These are phyloP conservation scores for Sialia sialis DNA, from an alignment of 2,113 vertebrate species.

Conservation along the genomic window DNA sequence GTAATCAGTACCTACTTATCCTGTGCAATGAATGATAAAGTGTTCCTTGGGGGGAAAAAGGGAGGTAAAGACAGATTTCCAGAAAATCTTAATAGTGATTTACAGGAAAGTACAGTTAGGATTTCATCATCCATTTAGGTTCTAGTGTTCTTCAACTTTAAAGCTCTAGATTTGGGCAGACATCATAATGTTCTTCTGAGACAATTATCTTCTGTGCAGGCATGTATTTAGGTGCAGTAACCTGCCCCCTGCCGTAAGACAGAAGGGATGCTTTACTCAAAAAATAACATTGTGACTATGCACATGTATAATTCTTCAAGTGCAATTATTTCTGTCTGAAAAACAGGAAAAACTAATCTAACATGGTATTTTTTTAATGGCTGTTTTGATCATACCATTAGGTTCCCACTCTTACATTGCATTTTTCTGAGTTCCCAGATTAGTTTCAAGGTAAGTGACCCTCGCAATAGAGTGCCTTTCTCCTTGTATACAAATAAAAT, in stretches of 20 bases:
- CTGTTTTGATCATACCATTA: background rate
- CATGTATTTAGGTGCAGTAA: background rate
- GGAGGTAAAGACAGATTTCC: background rate
- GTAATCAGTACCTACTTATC: conserved; percentile 16
- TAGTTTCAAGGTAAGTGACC: background rate
- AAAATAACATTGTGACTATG: background rate
- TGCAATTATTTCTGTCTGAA: background rate
- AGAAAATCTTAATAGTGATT: background rate
- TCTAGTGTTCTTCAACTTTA: background rate
- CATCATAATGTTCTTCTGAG: background rate
- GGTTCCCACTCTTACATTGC: background rate
- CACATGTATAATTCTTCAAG: background rate
- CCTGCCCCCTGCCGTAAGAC: background rate
- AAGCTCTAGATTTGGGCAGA: background rate
- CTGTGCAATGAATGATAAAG: conserved; percentile 6
- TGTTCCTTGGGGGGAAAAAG: background rate
- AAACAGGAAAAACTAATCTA: background rate
- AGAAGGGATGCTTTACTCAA: background rate
- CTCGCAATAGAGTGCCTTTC: background rate
- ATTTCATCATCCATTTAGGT: background rate
- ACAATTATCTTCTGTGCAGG: background rate
- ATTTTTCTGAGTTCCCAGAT: background rate
- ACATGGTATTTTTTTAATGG: background rate
- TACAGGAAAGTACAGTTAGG: background rate
- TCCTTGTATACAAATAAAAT: background rate